Base-by-base conservation (phyloP, 2,113 vertebrate genomes). In the Rhinolophus ferrumequinum region DNA sequence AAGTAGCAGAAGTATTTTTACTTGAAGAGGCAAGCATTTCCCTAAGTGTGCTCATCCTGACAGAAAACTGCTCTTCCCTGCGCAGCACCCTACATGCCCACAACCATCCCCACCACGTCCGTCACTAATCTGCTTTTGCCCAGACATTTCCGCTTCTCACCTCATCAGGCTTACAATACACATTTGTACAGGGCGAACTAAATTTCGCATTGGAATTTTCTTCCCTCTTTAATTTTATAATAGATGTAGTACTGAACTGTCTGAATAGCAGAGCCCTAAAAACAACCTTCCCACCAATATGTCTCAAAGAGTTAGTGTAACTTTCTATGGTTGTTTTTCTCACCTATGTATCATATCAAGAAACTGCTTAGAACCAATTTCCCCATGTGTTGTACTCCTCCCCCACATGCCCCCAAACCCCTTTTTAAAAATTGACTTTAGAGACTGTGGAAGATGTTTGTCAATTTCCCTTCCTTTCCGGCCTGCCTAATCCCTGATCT, bases 341-440 rank as follows among this genome's bases (percentile, higher is more conserved):
- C 87, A 77, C 52, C 73, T 72, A 22, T 54, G 28, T 15, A 79
- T 88, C 38, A 60, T 84, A 41, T 66, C 70, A 93, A 81, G 58
- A 47, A 86, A 75, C n/a, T 87, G 19, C 8, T 91, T 60, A 26
- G 58, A 76, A 50, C 41, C 33, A 50, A 6, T 60, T 16, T 92
- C 14, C 8, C 19, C 54, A 19, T 2, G 6, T 15, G 22, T 52
- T 62, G 9, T 54, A 47, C 6, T 75, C 83, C 2, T 44, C 8
- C 41, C 33, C 95, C 69, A 75, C 92, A 13, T 95, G 66, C 84
- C 77, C 87, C 88, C n/a, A 86, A 83, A 16, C 38, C 50, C 76
- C 41, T 79, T 95, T 92, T 93, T 56, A 97, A 97, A 87, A 73
- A 28, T 66, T 97, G 87, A 94, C 44, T 72, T 96, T 28, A 58